Conservation (phyloP, 2,888 invertebrate species). For the Suillia variegata region DNA sequence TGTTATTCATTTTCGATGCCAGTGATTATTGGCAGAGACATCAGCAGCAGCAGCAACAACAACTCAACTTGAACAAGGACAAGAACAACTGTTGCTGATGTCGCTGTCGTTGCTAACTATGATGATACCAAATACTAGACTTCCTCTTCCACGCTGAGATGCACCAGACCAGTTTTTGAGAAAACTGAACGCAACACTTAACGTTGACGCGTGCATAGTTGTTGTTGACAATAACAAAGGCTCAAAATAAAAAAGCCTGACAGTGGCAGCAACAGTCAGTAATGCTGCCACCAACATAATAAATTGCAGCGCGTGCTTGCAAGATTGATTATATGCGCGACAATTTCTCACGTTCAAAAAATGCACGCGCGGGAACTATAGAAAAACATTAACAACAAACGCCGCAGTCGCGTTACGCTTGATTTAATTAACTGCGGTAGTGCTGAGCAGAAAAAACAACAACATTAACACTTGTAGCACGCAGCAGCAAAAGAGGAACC, state of each 20-base stretch:
- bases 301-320: constrained; percentile 13
- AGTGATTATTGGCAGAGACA: constrained; percentile 27
- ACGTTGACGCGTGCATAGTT: background rate
- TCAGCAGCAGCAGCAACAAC: constrained; percentile 17
- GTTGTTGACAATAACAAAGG: no score
- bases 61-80: no score
- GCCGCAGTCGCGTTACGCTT: constrained; percentile 26
- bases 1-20: constrained; percentile 10
- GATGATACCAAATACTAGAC: constrained; percentile 6
- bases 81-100: no score
- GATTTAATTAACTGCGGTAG: constrained; percentile 42
- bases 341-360: constrained; percentile 40
- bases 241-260: no score
- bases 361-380: background rate
- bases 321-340: constrained; percentile 36
- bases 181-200: no score
- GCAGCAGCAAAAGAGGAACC: background rate
- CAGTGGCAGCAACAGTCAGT: no score
- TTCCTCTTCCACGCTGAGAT: constrained; percentile 11
- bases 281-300: constrained; percentile 1
- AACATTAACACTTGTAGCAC: background rate
- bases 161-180: no score
- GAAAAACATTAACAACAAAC: constrained; percentile 3
- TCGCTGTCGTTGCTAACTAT: background rate
- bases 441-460: background rate